Evolutionary conservation across 2,113 vertebrate species (phyloP).

Genomic region (Tyto alba): DNA sequence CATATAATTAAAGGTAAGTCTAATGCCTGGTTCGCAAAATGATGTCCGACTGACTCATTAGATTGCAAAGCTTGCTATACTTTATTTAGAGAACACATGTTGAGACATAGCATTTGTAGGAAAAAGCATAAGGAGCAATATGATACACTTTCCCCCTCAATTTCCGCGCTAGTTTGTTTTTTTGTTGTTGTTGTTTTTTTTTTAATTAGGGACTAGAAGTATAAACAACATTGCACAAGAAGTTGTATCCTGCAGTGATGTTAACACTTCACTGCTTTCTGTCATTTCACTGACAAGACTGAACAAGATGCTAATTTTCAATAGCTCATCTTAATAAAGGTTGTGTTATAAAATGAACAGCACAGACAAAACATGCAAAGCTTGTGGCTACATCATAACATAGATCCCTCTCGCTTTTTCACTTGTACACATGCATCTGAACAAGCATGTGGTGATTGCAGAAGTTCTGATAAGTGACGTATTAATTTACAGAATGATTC

Average conservation of each 20-base stretch:
- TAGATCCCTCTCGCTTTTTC: neutral
- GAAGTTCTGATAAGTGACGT: neutral
- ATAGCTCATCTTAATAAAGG: neutral
- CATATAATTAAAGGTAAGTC: neutral
- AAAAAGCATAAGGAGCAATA: no score
- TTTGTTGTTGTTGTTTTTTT: no score
- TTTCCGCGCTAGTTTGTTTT: no score
- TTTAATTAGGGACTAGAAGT: neutral
- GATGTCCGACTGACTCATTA: neutral
- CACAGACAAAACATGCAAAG: neutral
- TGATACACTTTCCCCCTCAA: no score
- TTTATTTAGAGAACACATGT: rapidly evolving
- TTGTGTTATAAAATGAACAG: neutral
- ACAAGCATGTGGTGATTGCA: neutral
- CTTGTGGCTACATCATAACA: neutral
- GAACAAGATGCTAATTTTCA: neutral
- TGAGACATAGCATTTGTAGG: neutral
- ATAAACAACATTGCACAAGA: neutral
- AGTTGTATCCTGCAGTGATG: neutral
- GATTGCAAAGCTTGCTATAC: neutral
- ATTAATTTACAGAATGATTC: neutral
- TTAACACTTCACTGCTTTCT: neutral
- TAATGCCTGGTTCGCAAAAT: neutral
- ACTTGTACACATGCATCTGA: neutral
- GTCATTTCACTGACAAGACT: neutral